Evolutionary conservation across 2,888 invertebrate genomes (phyloP).

Genomic region (Agrochola lychnidis): DNA sequence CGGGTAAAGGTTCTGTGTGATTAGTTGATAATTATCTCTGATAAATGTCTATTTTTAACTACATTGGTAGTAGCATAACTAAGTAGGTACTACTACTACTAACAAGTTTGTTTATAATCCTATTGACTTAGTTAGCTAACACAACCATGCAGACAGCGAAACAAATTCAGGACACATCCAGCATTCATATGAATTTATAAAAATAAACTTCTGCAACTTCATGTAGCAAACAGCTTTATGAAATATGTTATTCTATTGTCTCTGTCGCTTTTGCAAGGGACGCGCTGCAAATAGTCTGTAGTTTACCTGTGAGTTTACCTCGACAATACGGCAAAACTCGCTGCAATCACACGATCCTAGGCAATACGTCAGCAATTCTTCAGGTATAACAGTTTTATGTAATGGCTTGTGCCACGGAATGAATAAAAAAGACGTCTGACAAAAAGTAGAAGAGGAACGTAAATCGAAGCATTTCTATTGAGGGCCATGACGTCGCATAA

Average conservation of each 20-base stretch:
- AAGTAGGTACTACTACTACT: not conserved
- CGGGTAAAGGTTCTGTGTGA: conserved; percentile 12
- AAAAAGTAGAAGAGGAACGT: conserved; percentile 82
- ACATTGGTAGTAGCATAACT: not conserved
- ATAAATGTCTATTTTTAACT: conserved; percentile 2
- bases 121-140: conserved; percentile 1
- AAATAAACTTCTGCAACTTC: conserved; percentile 46
- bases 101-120: conserved; percentile 9
- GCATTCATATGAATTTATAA: conserved; percentile 50
- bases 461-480: conserved; percentile 89
- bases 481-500: conserved; percentile 88
- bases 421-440: conserved; percentile 81
- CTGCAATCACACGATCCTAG: conserved; percentile 33
- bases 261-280: conserved; percentile 39
- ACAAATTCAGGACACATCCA: conserved; percentile 41
- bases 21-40: conserved; percentile 29
- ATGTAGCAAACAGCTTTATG: conserved; percentile 50
- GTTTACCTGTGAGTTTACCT: conserved; percentile 38
- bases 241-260: conserved; percentile 52
- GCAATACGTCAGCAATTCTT: conserved; percentile 52
- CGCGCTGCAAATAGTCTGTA: conserved; percentile 44
- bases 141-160: conserved; percentile 19
- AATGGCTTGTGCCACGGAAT: conserved; percentile 75
- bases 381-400: conserved; percentile 70
- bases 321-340: conserved; percentile 39